Evolutionary conservation across 2,888 invertebrate species (phyloP).

Genomic region (Nowickia ferox): DNA sequence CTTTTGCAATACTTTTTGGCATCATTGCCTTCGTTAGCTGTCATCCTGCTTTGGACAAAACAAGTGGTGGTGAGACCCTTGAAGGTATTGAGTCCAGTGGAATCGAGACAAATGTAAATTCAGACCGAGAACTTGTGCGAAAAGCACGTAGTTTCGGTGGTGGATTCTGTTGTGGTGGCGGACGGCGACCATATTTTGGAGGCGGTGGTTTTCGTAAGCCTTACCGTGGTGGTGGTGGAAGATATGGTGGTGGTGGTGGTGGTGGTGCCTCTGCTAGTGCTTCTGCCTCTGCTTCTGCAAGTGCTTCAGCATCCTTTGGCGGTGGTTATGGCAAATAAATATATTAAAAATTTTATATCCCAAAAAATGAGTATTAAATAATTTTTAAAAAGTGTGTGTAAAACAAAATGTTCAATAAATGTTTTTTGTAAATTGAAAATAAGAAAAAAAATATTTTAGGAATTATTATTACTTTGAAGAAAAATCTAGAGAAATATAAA

Average conservation of each 20-base stretch:
- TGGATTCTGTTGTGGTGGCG: slow-evolving; percentile 17
- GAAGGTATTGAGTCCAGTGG: slow-evolving; percentile 7
- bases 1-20: slow-evolving; percentile 15
- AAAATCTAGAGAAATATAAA: too few relatives aligned
- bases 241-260: slow-evolving; percentile 24
- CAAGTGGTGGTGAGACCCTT: neutral
- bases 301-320: neutral
- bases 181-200: slow-evolving; percentile 10
- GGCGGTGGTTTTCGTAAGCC: slow-evolving; percentile 15
- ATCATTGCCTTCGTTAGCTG: slow-evolving; percentile 21
- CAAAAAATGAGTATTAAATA: slow-evolving; percentile 18
- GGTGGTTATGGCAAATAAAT: slow-evolving; percentile 48
- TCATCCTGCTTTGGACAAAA: neutral
- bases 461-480: too few relatives aligned
- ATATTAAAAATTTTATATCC: neutral
- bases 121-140: neutral
- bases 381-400: slow-evolving; percentile 3
- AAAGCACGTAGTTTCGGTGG: slow-evolving; percentile 30
- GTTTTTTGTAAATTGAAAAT: too few relatives aligned
- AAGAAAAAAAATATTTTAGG: too few relatives aligned
- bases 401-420: neutral
- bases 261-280: slow-evolving; percentile 18
- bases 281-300: slow-evolving; percentile 14
- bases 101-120: slow-evolving; percentile 10
- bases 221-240: slow-evolving; percentile 50